phyloP scores from a whole-genome alignment of 1,140 invertebrate species.

The Wiebesia pumilae region DNA sequence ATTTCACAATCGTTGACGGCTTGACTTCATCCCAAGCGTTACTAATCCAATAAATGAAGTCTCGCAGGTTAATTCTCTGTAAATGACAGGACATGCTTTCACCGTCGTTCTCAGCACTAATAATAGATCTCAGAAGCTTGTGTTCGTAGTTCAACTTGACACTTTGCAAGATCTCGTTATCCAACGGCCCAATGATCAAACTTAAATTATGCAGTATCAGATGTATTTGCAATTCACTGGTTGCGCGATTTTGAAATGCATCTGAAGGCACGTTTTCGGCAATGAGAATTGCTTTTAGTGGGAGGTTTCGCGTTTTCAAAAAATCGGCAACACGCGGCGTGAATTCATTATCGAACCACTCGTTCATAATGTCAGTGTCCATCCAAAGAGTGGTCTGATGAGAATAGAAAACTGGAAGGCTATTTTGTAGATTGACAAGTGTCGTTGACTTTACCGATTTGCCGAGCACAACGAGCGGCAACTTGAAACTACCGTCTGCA shows the following conservation, averaged over 20 bases:
- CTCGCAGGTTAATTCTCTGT: conserved; percentile 24
- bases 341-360: conserved; percentile 51
- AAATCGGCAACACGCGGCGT: conserved; percentile 57
- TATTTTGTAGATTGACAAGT: conserved; percentile 42
- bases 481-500: conserved; percentile 50
- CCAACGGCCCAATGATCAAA: conserved; percentile 67
- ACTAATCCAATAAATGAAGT: conserved; percentile 44
- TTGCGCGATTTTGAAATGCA: conserved; percentile 38
- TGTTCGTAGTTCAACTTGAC: conserved; percentile 48
- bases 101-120: conserved; percentile 37
- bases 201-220: conserved; percentile 69
- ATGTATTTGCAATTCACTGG: conserved; percentile 58
- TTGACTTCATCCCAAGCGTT: conserved; percentile 42
- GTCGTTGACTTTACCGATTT: conserved; percentile 47
- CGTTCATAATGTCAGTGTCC: conserved; percentile 38
- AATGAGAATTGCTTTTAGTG: conserved; percentile 47
- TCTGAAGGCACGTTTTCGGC: conserved; percentile 39
- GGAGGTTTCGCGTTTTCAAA: conserved; percentile 51
- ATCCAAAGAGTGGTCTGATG: conserved; percentile 46
- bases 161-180: conserved; percentile 64
- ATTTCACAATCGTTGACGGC: conserved; percentile 26
- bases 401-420: conserved; percentile 47
- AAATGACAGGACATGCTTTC: conserved; percentile 8
- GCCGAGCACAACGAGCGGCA: conserved; percentile 48
- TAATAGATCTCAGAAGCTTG: conserved; percentile 34